Percentiles rank a stretch among this genome's conserved stretches.
Evolutionary conservation across 2,888 invertebrate genomes (phyloP).

Genomic region (Abrostola tripartita): DNA sequence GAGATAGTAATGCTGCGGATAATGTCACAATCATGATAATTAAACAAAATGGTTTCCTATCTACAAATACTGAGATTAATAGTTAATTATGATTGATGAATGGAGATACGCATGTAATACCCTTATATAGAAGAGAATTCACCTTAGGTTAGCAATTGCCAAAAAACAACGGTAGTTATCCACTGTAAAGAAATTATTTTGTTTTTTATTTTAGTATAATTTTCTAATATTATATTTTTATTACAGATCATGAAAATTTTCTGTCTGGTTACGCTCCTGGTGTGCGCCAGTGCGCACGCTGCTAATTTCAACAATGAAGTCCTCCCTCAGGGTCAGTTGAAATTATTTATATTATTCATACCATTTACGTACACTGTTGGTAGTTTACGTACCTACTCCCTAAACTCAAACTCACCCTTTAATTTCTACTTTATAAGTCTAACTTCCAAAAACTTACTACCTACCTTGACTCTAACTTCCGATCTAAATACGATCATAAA

Average conservation of each 20-base stretch:
- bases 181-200: not conserved
- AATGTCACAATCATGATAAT: constrained; percentile 24
- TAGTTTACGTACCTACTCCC: too few relatives aligned
- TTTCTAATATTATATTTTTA: constrained; percentile 1
- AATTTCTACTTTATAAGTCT: too few relatives aligned
- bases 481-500: too few relatives aligned
- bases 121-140: constrained; percentile 22
- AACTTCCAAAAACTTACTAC: too few relatives aligned
- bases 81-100: constrained; percentile 44
- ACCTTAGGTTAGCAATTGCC: constrained; percentile 4
- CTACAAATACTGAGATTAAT: constrained; percentile 34
- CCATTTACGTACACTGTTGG: too few relatives aligned
- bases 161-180: constrained; percentile 17
- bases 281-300: constrained; percentile 40
- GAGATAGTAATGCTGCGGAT: constrained; percentile 12
- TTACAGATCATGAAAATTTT: constrained; percentile 53
- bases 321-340: constrained; percentile 35
- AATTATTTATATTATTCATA: not conserved
- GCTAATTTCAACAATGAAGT: constrained; percentile 24
- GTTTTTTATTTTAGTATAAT: not conserved
- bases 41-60: constrained; percentile 24
- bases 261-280: constrained; percentile 32
- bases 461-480: too few relatives aligned
- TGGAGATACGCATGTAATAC: constrained; percentile 17
- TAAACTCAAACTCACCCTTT: too few relatives aligned